These are phyloP conservation scores for Suricata suricatta DNA, from an alignment of 2,113 vertebrate species.

Conservation along the genomic window DNA sequence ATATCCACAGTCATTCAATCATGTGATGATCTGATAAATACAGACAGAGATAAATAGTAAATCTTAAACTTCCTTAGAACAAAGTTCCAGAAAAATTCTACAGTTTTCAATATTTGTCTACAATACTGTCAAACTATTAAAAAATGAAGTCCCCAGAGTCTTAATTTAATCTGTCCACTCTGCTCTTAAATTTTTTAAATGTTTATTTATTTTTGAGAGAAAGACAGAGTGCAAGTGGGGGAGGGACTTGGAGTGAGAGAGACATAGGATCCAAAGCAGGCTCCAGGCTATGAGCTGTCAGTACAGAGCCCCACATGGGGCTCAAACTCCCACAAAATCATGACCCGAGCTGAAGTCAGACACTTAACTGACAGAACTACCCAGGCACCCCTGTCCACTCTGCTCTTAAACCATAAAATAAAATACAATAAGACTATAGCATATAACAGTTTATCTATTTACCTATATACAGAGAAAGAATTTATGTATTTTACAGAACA, in stretches of 20 bases:
- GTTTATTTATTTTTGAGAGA: too few species aligned
- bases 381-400: not conserved
- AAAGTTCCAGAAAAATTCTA: not conserved
- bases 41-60: not conserved
- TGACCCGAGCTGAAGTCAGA: too few species aligned
- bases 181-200: not conserved
- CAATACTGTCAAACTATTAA: not conserved
- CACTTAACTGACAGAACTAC: too few species aligned
- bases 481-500: not conserved
- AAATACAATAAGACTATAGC: not conserved
- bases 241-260: too few species aligned
- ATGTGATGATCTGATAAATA: not conserved
- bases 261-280: too few species aligned
- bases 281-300: too few species aligned
- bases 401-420: not conserved
- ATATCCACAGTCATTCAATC: not conserved
- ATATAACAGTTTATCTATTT: not conserved
- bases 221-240: too few species aligned
- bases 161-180: not conserved
- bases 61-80: not conserved
- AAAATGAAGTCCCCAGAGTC: not conserved
- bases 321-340: too few species aligned
- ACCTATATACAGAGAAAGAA: not conserved
- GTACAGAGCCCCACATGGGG: too few species aligned
- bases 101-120: not conserved